Evolutionary conservation across 2,113 vertebrate species (phyloP).

Genomic region (Pelecanus crispus): DNA sequence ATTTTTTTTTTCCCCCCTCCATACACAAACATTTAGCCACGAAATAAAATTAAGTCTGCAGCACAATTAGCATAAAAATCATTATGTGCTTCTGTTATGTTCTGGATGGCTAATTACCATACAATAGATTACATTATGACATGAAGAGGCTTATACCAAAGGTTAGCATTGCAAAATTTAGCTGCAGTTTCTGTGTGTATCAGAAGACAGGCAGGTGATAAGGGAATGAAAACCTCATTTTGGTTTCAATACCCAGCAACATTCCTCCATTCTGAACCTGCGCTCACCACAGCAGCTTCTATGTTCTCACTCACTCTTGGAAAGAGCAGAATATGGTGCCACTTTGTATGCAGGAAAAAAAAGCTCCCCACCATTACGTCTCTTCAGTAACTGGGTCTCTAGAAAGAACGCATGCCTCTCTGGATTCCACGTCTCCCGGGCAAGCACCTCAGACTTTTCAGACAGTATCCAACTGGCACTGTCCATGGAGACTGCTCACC

Average conservation of each 20-base stretch:
- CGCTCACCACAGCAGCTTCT: not conserved
- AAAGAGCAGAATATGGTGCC: not conserved
- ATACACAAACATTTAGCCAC: not conserved
- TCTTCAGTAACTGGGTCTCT: not conserved
- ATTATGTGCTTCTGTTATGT: not conserved
- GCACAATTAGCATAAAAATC: not conserved
- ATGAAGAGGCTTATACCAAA: not conserved
- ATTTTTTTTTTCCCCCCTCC: not conserved
- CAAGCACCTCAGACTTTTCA: not conserved
- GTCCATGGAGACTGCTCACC: not conserved
- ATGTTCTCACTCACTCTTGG: not conserved
- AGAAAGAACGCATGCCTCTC: not conserved
- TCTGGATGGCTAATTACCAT: not conserved
- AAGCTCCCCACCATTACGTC: not conserved
- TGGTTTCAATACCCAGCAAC: not conserved
- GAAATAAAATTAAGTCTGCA: not conserved
- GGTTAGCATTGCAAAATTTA: not conserved
- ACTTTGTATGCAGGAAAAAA: not conserved
- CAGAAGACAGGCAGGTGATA: not conserved
- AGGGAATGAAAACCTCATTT: not conserved
- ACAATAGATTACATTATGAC: not conserved
- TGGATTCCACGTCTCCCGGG: not conserved
- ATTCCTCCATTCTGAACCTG: not conserved
- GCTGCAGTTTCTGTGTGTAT: not conserved
- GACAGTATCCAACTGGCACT: not conserved